Conservation (phyloP, 2,888 invertebrate species). For the Ochropleura plecta region DNA sequence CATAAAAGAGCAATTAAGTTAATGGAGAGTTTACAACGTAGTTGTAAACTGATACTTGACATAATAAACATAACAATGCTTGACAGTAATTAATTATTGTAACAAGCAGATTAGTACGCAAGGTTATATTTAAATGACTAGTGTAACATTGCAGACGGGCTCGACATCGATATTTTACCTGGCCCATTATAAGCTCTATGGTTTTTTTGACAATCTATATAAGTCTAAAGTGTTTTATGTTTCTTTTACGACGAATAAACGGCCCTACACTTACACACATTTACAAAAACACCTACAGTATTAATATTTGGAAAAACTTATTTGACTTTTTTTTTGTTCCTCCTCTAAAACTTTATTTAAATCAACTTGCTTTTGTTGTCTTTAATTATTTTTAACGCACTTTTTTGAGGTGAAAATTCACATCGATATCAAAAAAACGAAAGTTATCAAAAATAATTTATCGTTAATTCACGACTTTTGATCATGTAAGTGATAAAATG, state of each 20-base stretch:
- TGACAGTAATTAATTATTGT: not conserved
- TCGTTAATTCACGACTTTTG: not conserved
- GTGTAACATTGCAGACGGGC: not conserved
- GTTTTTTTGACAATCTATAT: not conserved
- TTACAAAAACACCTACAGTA: not conserved
- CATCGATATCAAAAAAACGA: not conserved
- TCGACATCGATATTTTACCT: not conserved
- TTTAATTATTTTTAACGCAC: not conserved
- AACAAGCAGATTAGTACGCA: not conserved
- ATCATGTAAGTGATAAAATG: not conserved
- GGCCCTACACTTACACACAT: too few species aligned
- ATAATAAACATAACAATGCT: not conserved
- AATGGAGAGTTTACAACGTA: constrained; percentile 19
- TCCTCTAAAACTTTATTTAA: not conserved
- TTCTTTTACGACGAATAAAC: too few species aligned
- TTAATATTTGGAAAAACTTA: not conserved
- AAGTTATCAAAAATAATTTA: not conserved
- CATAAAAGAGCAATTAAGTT: not conserved
- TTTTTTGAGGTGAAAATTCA: not conserved
- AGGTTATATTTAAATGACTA: not conserved
- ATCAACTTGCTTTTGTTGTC: not conserved
- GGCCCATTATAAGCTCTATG: not conserved
- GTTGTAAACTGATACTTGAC: constrained; percentile 25
- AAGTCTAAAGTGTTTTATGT: too few species aligned
- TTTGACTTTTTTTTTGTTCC: not conserved